Evolutionary conservation across 2,888 invertebrate genomes (phyloP), one percentile per base, ranked within the genome.

Genomic region (Nezara viridula): DNA sequence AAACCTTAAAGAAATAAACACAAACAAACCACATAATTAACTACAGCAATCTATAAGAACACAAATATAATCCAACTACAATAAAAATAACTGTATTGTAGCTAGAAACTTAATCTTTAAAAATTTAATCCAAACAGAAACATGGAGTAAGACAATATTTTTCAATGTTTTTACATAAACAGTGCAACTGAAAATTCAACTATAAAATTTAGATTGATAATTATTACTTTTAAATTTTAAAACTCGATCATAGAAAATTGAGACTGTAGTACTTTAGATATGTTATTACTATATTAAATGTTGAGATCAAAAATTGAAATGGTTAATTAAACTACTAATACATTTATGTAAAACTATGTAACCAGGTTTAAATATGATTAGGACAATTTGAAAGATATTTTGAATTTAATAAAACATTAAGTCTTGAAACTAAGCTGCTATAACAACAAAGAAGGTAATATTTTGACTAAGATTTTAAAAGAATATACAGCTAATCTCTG

Each of bases 1-100:
- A 91, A 93, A 93, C 91, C 93, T 93, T 32, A 92, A 91, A 6
- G 24, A 24, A 1, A 40, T 14, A 85, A 47, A 85, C n/a, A 60
- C 27, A 89, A 32, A 37, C n/a, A 24, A 86, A 32, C 21, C 21
- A 24, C 7, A 81, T 19, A 60, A 27, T 50, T 19, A 77, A 37
- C 21, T n/a, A 12, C 24, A 7, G 24, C 21, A 40, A 9, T 10
- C 10, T 2, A 77, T 40, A 40, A 77, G 0, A 77, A 40, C 2
- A 44, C 21, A 77, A 77, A 77, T 40, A 27, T 27, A 60, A 12
- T 60, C 27, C 14, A 2, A 60, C 3, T 27, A 60, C 4, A 60
- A 16, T 27, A 60, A 60, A 4, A 16, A 9, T 27, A 60, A 27
- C 27, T 14, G 4, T 19, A 37, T 4, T 19, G 21, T 19, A 19